Conservation (phyloP, 2,888 invertebrate genomes). For the Hypena proboscidalis region DNA sequence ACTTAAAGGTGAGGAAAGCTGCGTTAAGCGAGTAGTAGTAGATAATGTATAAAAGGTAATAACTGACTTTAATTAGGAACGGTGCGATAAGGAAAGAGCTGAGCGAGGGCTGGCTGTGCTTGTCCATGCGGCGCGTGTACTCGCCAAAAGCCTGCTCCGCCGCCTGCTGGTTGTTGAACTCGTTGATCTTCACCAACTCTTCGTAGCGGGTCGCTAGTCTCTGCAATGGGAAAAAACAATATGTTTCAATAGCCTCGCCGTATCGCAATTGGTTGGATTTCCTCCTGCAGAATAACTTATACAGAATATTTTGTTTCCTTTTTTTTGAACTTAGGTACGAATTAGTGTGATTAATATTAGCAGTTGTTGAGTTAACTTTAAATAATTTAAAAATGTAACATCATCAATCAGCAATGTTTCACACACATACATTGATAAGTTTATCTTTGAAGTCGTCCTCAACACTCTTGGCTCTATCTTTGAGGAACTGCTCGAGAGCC, state of each 20-base stretch:
- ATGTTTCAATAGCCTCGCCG: too few relatives aligned
- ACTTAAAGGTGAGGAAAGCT: too few relatives aligned
- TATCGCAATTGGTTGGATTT: too few relatives aligned
- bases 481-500: conserved; percentile 22
- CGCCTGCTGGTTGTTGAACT: conserved; percentile 30
- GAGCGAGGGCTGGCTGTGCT: conserved; percentile 36
- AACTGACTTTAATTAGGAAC: conserved; percentile 39
- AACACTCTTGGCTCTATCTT: conserved; percentile 11
- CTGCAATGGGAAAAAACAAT: conserved; percentile 13
- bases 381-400: too few relatives aligned
- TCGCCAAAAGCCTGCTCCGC: conserved; percentile 26
- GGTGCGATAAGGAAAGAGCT: conserved; percentile 38
- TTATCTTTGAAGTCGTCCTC: conserved; percentile 23
- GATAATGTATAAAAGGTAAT: too few relatives aligned
- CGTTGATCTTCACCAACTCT: conserved; percentile 18
- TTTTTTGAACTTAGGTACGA: too few relatives aligned
- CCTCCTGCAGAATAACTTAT: too few relatives aligned
- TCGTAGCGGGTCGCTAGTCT: conserved; percentile 13
- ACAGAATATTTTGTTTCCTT: too few relatives aligned
- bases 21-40: too few relatives aligned
- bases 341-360: too few relatives aligned
- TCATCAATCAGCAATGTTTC: too few relatives aligned
- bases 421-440: conserved; percentile 12
- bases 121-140: conserved; percentile 35
- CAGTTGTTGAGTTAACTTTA: too few relatives aligned